Evolutionary conservation across 53 echinoderm and acorn worm species (phyloP).

Genomic region (Actinopyga echinites): DNA sequence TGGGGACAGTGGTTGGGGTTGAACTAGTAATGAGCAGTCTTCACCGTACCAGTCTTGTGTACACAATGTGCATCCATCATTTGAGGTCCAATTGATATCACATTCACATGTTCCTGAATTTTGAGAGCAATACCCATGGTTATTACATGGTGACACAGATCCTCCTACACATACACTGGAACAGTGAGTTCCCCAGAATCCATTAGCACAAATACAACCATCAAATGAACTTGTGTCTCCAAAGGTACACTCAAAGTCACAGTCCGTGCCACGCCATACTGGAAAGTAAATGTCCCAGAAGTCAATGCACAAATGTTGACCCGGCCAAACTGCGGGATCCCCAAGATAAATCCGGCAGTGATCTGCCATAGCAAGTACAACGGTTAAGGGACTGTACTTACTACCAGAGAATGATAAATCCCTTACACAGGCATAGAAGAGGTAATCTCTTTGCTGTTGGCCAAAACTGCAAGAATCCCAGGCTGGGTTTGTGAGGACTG

Average conservation of each 20-base stretch:
- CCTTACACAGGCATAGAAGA: conserved; percentile 65
- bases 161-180: conserved; percentile 67
- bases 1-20: conserved; percentile 1
- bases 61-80: conserved; percentile 59
- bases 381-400: conserved; percentile 58
- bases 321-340: conserved; percentile 59
- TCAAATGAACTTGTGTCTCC: conserved; percentile 19
- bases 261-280: conserved; percentile 67
- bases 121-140: conserved; percentile 65
- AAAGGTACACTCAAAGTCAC: conserved; percentile 66
- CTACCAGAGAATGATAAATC: conserved; percentile 69
- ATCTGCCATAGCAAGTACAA: conserved; percentile 68
- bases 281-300: conserved; percentile 73
- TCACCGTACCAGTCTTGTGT: conserved; percentile 69
- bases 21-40: conserved; percentile 77
- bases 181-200: conserved; percentile 80
- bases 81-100: conserved; percentile 68
- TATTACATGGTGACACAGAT: conserved; percentile 51
- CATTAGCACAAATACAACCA: conserved; percentile 58
- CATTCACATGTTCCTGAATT: conserved; percentile 67
- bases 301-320: conserved; percentile 56
- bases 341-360: conserved; percentile 45
- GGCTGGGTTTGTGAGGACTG: not conserved
- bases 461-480: not conserved
- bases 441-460: conserved; percentile 50